A percentile compares a stretch with the other conserved stretches of the same genome.
These are phyloP conservation scores for Leptoclinus maculatus DNA, from an alignment of 2,797 vertebrate species.

Conservation along the genomic window DNA sequence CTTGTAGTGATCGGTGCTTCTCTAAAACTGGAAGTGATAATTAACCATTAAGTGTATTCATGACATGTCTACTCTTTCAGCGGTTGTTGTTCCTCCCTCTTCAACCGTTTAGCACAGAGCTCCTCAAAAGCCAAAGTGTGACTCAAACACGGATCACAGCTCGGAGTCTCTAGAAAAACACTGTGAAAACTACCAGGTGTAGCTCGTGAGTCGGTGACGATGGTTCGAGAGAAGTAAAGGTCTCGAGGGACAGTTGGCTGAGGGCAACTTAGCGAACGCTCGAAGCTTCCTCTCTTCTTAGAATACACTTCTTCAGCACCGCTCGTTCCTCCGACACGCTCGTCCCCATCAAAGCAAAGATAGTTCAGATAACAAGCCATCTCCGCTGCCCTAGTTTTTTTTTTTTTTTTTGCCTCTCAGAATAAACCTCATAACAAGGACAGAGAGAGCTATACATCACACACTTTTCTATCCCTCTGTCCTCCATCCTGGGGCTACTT, in stretches of 20 bases:
- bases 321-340: slow-evolving; percentile 51
- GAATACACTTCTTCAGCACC: slow-evolving; percentile 59
- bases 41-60: not conserved
- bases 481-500: slow-evolving; percentile 51
- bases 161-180: slow-evolving; percentile 17
- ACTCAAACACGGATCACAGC: slow-evolving; percentile 27
- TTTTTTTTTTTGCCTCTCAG: slow-evolving; percentile 43
- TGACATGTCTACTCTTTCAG: not conserved
- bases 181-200: slow-evolving; percentile 17
- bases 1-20: not conserved
- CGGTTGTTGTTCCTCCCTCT: not conserved
- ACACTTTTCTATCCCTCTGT: slow-evolving; percentile 28
- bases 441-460: slow-evolving; percentile 63
- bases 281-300: slow-evolving; percentile 47
- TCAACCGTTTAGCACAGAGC: slow-evolving; percentile 1
- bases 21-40: not conserved
- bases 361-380: slow-evolving; percentile 76
- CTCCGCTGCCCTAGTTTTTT: slow-evolving; percentile 70
- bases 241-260: slow-evolving; percentile 50
- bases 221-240: slow-evolving; percentile 52
- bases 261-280: slow-evolving; percentile 51
- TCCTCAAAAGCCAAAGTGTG: slow-evolving; percentile 7
- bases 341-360: slow-evolving; percentile 76
- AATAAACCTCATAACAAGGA: slow-evolving; percentile 75
- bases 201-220: slow-evolving; percentile 29